Evolutionary conservation across 2,888 invertebrate genomes (phyloP), one percentile per base, ranked within the genome.

Genomic region (Strigamia maritima): DNA sequence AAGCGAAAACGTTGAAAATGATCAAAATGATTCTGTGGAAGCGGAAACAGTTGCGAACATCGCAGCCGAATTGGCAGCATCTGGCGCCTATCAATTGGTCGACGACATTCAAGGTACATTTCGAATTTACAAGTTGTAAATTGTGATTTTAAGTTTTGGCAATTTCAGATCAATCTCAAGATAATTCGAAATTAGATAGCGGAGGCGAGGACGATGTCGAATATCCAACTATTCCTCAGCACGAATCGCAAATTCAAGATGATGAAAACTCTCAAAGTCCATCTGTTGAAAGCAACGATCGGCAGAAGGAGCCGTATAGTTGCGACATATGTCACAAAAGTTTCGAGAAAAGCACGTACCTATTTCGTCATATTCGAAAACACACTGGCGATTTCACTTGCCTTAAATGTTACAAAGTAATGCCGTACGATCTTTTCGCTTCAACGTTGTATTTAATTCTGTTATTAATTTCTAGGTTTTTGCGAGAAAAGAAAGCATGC

Each of bases 301-400:
- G 22, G 19, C 24, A 19, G 2, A 70, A 70, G 10, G 70, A 28
- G 19, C 24, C 70, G 44, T 82, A 83, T 31, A 79, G 75, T 76
- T 86, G 86, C 82, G 86, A 86, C 81, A 86, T 86, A 79, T 86
- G 86, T 80, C 82, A 83, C 8, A 86, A 85, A 79, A 82, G 83
- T 77, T 86, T 86, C 81, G 83, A 85, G 12, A 86, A 85, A 76
- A 83, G 86, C 6, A 84, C 85, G 75, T 87, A 87, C 82, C 83
- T 88, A 6, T 85, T 86, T 80, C 84, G 86, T n/a, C 90, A 90
- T 83, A 85, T 89, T 82, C 86, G 86, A 31, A 86, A 86, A 79
- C 90, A 90, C 82, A 87, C 88, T 4, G 88, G 87, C 1, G 87
- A 87, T 80, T 87, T 87, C 82, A 85, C 86, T 65, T 90, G 90